These are phyloP conservation scores for rat (Rattus norvegicus) DNA, from an alignment of 2,113 vertebrate genomes.

Conservation along the genomic window DNA sequence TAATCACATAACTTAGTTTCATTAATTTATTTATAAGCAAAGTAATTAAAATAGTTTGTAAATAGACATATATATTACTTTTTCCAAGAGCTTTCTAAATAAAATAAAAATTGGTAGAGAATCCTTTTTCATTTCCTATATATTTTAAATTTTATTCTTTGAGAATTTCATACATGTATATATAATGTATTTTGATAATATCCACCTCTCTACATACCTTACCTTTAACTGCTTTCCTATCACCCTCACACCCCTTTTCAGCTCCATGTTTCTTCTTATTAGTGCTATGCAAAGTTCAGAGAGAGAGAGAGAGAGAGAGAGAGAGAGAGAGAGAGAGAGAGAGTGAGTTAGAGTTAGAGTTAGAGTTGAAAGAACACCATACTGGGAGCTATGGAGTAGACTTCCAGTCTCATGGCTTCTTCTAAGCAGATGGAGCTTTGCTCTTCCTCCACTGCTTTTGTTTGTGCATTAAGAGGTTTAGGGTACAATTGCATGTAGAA, in stretches of 20 bases:
- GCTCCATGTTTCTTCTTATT: not conserved
- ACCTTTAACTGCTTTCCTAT: not conserved
- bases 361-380: not conserved
- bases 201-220: not conserved
- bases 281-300: not conserved
- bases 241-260: no score
- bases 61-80: constrained; percentile 56
- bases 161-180: not conserved
- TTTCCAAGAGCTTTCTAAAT: constrained; percentile 27
- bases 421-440: not conserved
- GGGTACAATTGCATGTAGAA: constrained; percentile 9
- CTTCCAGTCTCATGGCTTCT: not conserved
- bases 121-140: not conserved
- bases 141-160: not conserved
- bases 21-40: constrained; percentile 29
- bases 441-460: constrained; percentile 23
- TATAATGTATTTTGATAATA: not conserved
- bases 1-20: constrained; percentile 51
- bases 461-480: constrained; percentile 45
- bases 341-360: no score
- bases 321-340: no score
- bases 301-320: no score
- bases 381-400: not conserved
- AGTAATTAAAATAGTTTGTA: constrained; percentile 39
- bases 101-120: constrained; percentile 47